phyloP scores from a whole-genome alignment of 2,113 vertebrate genomes.

The Rhombomys opimus region DNA sequence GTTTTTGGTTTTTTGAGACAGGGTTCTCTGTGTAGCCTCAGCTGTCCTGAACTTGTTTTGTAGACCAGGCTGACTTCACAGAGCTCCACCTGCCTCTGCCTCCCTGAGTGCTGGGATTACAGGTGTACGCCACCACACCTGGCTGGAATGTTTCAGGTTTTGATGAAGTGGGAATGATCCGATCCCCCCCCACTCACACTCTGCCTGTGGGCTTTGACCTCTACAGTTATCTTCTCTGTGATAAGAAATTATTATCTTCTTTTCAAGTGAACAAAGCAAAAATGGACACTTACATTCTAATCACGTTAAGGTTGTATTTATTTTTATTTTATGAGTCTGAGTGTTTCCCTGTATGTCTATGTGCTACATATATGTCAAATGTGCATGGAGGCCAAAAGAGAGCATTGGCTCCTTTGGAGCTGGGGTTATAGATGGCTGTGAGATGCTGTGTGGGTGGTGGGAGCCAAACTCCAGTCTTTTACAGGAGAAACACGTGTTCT shows the following conservation, averaged over 20 bases:
- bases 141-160: not conserved
- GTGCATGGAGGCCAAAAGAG: not conserved
- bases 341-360: not conserved
- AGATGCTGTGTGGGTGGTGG: not conserved
- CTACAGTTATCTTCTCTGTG: not conserved
- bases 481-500: not conserved
- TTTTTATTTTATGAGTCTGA: not conserved
- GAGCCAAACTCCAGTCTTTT: not conserved
- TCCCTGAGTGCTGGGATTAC: not conserved
- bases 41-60: not conserved
- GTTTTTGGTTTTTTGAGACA: not conserved
- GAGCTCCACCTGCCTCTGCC: not conserved
- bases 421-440: not conserved
- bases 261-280: not conserved
- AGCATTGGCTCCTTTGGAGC: not conserved
- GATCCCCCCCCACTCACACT: not conserved
- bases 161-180: not conserved
- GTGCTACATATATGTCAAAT: not conserved
- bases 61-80: not conserved
- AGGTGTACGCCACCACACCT: not conserved
- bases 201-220: not conserved
- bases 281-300: not conserved
- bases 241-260: not conserved
- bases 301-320: not conserved
- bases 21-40: not conserved